Percentiles rank a stretch among this genome's conserved stretches.
phyloP scores from a whole-genome alignment of 2,888 invertebrate genomes.

The Sericinus montela region DNA sequence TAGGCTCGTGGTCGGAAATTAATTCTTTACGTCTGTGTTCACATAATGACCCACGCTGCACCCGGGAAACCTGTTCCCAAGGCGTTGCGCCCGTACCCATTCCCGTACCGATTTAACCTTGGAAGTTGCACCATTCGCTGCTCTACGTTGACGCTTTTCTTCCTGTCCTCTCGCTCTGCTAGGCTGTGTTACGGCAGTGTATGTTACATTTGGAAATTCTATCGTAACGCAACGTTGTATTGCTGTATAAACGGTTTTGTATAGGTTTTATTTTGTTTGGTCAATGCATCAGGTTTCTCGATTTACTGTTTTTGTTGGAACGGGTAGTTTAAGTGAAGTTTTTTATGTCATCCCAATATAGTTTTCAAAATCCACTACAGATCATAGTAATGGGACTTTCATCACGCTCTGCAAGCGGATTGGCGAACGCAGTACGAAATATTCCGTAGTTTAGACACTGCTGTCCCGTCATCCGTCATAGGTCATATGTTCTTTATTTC shows the following conservation, averaged over 20 bases:
- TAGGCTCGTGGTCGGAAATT: no score
- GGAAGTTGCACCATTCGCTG: neutral
- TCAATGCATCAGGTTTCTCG: neutral
- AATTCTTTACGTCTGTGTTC: no score
- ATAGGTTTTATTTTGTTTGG: no score
- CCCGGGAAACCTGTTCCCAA: slow-evolving; percentile 21
- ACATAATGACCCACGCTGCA: slow-evolving; percentile 7
- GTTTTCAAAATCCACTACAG: no score
- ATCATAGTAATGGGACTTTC: no score
- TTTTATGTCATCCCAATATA: no score
- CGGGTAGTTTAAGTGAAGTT: slow-evolving; percentile 2
- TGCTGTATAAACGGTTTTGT: neutral
- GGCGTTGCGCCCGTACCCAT: slow-evolving; percentile 19
- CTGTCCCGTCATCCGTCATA: no score
- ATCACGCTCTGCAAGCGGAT: no score
- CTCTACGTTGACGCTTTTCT: slow-evolving; percentile 4
- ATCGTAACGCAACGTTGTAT: slow-evolving; percentile 1
- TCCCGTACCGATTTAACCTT: slow-evolving; percentile 11
- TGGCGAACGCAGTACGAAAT: no score
- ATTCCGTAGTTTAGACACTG: no score
- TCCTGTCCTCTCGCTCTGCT: neutral
- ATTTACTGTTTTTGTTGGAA: neutral
- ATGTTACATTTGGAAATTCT: neutral
- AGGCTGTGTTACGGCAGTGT: neutral
- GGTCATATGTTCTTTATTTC: no score